Base-by-base conservation (phyloP, 2,797 vertebrate genomes). In the Brachyalestes nurse region DNA sequence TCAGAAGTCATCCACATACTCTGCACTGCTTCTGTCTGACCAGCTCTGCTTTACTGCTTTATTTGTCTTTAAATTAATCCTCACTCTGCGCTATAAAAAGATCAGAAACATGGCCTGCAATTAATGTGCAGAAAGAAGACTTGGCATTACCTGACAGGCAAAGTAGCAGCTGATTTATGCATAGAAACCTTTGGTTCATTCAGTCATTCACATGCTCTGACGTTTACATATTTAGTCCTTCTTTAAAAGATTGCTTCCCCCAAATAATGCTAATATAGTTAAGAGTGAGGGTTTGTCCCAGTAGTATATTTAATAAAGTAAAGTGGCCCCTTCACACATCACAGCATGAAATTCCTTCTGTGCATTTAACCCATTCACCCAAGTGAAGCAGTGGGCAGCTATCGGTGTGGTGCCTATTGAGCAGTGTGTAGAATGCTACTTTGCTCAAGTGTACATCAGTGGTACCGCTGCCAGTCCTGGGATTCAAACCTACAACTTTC, bases 51-150 rank as follows among this genome's bases (percentile, higher is more conserved):
- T 83, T 86, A 74, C 86, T 64, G 79, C 82, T 87, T 85, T 81
- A 49, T 87, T 85, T 65, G 83, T 76, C 77, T 89, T 55, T 65
- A 82, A 77, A 87, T 87, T 85, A 81, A 45, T 78, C 47, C 51
- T 2, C 38, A 79, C n/a, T 2, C 61, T 83, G 84, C 70, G 71
- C 87, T 91, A 90, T 88, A 81, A 87, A 88, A 89, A 91, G 89
- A 90, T 91, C 84, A 89, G 82, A 76, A 87, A 78, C 64, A 71
- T 14, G 53, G 74, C 82, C 77, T 85, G 72, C 71, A 70, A 58
- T 89, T 80, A 82, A 84, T 85, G 71, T 9, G 25, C 90, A 88
- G 83, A 88, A 5, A 57, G 14, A 55, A 80, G 81, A 45, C 53
- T 65, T 70, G 40, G 28, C 28, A 28, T 49, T 45, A 45, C 62